These are phyloP conservation scores for Lasioglossum lativentre DNA, from an alignment of 2,888 invertebrate species.

Conservation along the genomic window DNA sequence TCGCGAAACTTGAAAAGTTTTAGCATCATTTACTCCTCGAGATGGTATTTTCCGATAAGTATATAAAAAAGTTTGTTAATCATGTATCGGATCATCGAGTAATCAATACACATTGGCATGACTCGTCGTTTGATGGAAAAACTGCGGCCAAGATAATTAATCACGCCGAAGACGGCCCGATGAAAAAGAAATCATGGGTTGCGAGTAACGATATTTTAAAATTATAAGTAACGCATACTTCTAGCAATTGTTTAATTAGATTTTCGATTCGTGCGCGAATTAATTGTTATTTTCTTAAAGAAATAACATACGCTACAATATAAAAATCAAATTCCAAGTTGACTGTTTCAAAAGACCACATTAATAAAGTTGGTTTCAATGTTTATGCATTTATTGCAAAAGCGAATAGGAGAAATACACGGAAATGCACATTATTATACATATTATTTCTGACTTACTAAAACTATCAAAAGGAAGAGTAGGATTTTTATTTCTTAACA, in stretches of 20 bases:
- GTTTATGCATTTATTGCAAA: too few relatives aligned
- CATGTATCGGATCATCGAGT: background rate
- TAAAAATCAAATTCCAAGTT: background rate
- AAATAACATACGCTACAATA: background rate
- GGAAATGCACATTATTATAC: too few relatives aligned
- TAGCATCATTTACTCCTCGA: background rate
- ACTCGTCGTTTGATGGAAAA: background rate
- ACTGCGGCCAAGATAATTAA: background rate
- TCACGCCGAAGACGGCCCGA: background rate
- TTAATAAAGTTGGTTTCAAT: too few relatives aligned
- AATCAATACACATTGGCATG: background rate
- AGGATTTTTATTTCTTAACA: too few relatives aligned
- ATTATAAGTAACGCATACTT: background rate
- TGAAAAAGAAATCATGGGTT: background rate
- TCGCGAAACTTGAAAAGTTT: background rate
- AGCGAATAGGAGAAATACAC: too few relatives aligned
- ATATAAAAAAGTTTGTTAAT: background rate
- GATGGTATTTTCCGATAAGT: background rate
- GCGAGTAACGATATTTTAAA: background rate
- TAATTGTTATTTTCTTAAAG: background rate
- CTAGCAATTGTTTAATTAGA: background rate
- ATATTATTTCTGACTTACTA: too few relatives aligned
- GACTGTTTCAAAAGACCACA: background rate
- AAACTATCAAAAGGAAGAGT: too few relatives aligned
- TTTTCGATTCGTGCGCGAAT: background rate